Base-by-base conservation (phyloP, 2,888 invertebrate genomes). In the Drosophila picticornis region DNA sequence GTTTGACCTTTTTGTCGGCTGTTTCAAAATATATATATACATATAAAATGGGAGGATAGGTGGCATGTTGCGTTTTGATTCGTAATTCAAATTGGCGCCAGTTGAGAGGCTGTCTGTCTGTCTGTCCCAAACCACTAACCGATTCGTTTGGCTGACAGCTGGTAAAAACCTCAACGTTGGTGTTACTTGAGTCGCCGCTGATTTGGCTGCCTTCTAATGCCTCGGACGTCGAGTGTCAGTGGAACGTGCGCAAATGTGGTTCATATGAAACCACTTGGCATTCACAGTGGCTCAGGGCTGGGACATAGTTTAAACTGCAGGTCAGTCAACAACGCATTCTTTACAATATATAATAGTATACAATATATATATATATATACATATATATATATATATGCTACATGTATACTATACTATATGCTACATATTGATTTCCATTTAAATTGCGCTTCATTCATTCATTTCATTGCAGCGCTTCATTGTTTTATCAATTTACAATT, bases 401-500 rank as follows among this genome's bases (percentile, higher is more conserved):
- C 7, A 27, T 55, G 48, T 56, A 51, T 71, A 43, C 34, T 34
- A 34, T 58, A 43, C 50, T 71, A 55, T 69, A 55, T 34, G 36
- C 55, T 19, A 27, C 55, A 68, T 82, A 85, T 85, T 88, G 85
- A 88, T 85, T 85, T 88, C 85, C 79, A 88, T 84, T 84, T 83
- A 72, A 84, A 87, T 85, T 83, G 78, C 88, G 79, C 70, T 77
- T 81, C 85, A 83, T 88, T 86, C 88, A 85, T 88, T 88, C 79
- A 88, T 83, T 88, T 88, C 79, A 88, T 83, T 84, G 81, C 75
- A 67, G 66, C 67, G 68, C 63, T 75, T 77, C 80, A 75, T 77
- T 81, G 83, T 81, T 82, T 84, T 85, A 88, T 88, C 88, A 86
- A 86, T 86, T 86, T 85, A 88, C 85, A 86, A 86, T 88, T 86